phyloP scores from a whole-genome alignment of 2,888 invertebrate species.

The Xestoiulus laeticollis region DNA sequence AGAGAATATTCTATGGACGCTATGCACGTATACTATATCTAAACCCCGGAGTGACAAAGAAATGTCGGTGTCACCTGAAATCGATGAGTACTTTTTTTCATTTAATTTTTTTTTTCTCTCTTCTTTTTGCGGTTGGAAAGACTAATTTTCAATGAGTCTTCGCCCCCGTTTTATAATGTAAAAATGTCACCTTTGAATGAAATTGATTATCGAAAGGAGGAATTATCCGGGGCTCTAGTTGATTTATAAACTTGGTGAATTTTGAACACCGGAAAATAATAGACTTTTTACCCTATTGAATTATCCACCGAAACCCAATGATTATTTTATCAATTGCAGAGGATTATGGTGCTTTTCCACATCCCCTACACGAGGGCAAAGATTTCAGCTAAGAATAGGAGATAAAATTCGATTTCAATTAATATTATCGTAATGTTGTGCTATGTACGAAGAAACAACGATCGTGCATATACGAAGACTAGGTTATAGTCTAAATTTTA shows the following conservation, averaged over 20 bases:
- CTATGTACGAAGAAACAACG: not conserved
- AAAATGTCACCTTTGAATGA: not conserved
- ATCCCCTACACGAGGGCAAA: not conserved
- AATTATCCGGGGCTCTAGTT: not conserved
- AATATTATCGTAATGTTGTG: not conserved
- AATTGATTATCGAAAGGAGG: slow-evolving; percentile 12
- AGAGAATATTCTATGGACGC: not conserved
- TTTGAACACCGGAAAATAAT: not conserved
- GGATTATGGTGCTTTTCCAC: not conserved
- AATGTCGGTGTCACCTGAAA: slow-evolving; percentile 12
- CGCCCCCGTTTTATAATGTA: not conserved
- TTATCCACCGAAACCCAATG: not conserved
- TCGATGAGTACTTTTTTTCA: slow-evolving; percentile 6
- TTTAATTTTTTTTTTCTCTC: not conserved
- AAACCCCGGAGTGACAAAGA: not conserved
- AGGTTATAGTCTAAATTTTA: not conserved
- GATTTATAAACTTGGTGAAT: not conserved
- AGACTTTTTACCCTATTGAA: not conserved
- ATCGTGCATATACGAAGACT: not conserved
- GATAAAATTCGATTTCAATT: not conserved
- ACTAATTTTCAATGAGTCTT: not conserved
- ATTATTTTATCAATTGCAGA: not conserved
- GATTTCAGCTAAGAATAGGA: not conserved
- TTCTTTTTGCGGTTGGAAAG: slow-evolving; percentile 12
- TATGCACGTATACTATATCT: not conserved